These are phyloP conservation scores for Scophthalmus maximus DNA, from an alignment of 2,113 vertebrate species.

Conservation along the genomic window DNA sequence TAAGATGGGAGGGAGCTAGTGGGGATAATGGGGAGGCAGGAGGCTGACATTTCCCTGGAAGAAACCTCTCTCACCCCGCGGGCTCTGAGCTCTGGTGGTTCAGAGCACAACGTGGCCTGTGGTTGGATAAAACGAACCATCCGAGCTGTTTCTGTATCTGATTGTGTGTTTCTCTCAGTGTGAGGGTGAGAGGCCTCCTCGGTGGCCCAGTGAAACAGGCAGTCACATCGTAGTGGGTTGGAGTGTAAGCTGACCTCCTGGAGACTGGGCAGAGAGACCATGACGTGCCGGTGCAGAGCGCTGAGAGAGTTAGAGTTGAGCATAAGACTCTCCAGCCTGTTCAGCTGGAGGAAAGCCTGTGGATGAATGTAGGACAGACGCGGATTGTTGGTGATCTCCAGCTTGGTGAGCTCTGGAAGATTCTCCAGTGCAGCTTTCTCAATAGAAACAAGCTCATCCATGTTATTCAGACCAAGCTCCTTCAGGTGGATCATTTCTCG, in stretches of 20 bases:
- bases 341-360: conserved; percentile 89
- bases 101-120: conserved; percentile 92
- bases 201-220: conserved; percentile 94
- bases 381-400: conserved; percentile 97
- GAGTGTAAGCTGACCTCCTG: conserved; percentile 96
- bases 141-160: conserved; percentile 69
- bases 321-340: conserved; percentile 95
- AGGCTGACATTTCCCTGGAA: conserved; percentile 91
- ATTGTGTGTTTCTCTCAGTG: conserved; percentile 12
- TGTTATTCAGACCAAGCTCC: conserved; percentile 94
- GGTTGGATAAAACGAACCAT: conserved; percentile 94
- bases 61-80: conserved; percentile 90
- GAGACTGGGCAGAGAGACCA: conserved; percentile 91
- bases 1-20: conserved; percentile 84
- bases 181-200: conserved; percentile 69
- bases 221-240: conserved; percentile 97
- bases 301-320: conserved; percentile 97
- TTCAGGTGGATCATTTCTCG: conserved; percentile 92
- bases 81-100: conserved; percentile 91
- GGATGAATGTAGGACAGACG: conserved; percentile 95
- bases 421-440: conserved; percentile 90
- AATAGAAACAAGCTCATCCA: conserved; percentile 93
- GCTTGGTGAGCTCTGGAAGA: conserved; percentile 94
- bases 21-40: conserved; percentile 93
- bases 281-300: conserved; percentile 90